phyloP scores from a whole-genome alignment of 2,113 vertebrate genomes.

The Xenus cinereus region DNA sequence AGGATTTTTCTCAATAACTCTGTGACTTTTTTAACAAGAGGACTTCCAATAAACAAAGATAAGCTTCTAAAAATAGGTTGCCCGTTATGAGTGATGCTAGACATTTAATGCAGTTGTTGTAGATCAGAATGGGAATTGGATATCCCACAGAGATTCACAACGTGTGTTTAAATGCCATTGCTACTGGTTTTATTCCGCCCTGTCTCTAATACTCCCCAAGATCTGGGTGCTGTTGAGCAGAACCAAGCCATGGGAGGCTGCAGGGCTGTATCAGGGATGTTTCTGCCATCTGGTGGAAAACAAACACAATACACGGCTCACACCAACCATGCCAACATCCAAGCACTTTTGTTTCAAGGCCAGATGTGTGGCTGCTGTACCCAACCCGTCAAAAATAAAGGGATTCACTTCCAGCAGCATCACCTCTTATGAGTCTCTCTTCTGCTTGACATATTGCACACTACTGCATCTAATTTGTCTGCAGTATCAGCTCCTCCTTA shows the following conservation, averaged over 20 bases:
- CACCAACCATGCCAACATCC: neutral
- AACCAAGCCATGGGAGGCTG: rapidly evolving
- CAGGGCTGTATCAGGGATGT: neutral
- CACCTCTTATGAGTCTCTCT: neutral
- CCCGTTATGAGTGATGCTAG: neutral
- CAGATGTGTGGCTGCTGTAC: rapidly evolving
- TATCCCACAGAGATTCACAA: rapidly evolving
- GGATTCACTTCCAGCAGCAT: neutral
- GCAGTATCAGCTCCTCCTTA: neutral
- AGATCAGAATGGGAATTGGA: neutral
- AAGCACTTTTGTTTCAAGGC: neutral
- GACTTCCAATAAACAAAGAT: neutral
- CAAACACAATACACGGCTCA: neutral
- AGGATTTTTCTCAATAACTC: neutral
- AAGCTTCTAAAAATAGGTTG: neutral
- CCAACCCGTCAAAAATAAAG: rapidly evolving
- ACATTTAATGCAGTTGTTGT: too few species aligned
- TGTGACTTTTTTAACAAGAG: neutral
- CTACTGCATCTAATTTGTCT: neutral
- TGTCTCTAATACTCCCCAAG: rapidly evolving
- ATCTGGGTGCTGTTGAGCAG: neutral
- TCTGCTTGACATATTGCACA: neutral
- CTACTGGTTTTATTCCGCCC: neutral
- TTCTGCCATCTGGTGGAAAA: constrained; percentile 49
- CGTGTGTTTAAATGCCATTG: rapidly evolving